Percentiles rank a stretch among this genome's conserved stretches.
Conservation (phyloP, 1,140 invertebrate genomes). For the Meloidogyne floridensis region DNA sequence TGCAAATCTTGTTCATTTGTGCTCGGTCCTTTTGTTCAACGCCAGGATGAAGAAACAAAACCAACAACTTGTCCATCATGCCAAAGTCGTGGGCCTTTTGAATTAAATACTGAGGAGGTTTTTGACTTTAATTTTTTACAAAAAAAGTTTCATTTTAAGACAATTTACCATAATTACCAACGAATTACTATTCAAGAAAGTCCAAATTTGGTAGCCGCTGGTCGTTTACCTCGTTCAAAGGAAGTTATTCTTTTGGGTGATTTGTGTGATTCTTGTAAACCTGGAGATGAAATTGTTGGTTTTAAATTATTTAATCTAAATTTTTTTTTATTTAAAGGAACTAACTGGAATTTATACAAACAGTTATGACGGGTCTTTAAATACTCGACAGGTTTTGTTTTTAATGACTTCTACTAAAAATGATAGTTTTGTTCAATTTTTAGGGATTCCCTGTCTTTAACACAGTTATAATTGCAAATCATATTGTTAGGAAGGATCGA, state of each 20-base stretch:
- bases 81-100: slow-evolving; percentile 91
- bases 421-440: too few relatives aligned
- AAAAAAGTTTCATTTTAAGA: slow-evolving; percentile 72
- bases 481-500: slow-evolving; percentile 66
- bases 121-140: slow-evolving; percentile 38
- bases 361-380: slow-evolving; percentile 94
- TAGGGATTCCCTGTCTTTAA: slow-evolving; percentile 93
- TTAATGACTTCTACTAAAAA: neutral
- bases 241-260: slow-evolving; percentile 92
- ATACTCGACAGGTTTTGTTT: slow-evolving; percentile 73
- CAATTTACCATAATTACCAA: slow-evolving; percentile 96
- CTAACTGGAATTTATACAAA: slow-evolving; percentile 90
- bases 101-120: slow-evolving; percentile 77
- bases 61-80: slow-evolving; percentile 95
- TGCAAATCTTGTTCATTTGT: slow-evolving; percentile 93
- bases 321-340: slow-evolving; percentile 67
- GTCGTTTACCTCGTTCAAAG: slow-evolving; percentile 94
- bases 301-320: slow-evolving; percentile 29
- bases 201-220: slow-evolving; percentile 81
- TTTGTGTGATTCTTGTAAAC: slow-evolving; percentile 92
- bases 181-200: slow-evolving; percentile 96
- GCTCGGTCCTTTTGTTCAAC: slow-evolving; percentile 91
- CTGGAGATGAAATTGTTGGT: slow-evolving; percentile 92
- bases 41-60: slow-evolving; percentile 87
- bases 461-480: slow-evolving; percentile 93